These are phyloP conservation scores for Pseudomyrmex flavicornis DNA, from an alignment of 1,140 invertebrate species.

Conservation along the genomic window DNA sequence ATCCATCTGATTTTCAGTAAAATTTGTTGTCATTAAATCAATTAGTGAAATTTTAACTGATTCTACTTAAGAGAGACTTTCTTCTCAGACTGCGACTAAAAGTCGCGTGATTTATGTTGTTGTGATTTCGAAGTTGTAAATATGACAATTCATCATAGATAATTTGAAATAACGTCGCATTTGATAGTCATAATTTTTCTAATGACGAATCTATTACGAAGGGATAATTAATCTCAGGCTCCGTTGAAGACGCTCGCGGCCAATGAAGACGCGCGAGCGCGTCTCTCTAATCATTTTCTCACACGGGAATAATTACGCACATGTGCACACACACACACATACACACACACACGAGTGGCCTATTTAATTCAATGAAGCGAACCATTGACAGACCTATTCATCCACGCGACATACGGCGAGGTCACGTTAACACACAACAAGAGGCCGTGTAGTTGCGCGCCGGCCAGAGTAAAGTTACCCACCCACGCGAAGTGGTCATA, in stretches of 20 bases:
- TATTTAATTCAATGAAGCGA: slow-evolving; percentile 80
- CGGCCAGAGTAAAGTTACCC: slow-evolving; percentile 33
- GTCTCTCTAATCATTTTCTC: slow-evolving; percentile 47
- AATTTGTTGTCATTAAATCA: no score
- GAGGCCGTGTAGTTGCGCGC: slow-evolving; percentile 15
- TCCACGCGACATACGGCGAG: slow-evolving; percentile 58
- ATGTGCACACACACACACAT: slow-evolving; percentile 46
- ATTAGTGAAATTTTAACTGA: no score
- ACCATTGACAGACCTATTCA: slow-evolving; percentile 80
- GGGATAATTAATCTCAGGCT: slow-evolving; percentile 17
- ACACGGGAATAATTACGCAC: slow-evolving; percentile 68
- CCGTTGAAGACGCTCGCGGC: not conserved
- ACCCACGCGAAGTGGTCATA: slow-evolving; percentile 41
- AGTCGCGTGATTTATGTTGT: not conserved
- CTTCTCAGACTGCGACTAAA: not conserved
- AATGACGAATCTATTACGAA: slow-evolving; percentile 18
- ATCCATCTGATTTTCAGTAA: no score
- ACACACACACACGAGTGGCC: slow-evolving; percentile 68
- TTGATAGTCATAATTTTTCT: slow-evolving; percentile 6
- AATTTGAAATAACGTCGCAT: slow-evolving; percentile 10
- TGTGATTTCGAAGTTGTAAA: not conserved
- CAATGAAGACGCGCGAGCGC: slow-evolving; percentile 7
- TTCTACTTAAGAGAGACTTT: no score
- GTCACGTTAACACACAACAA: slow-evolving; percentile 56
- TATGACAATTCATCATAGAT: slow-evolving; percentile 1